Evolutionary conservation across 2,113 vertebrate species (phyloP).

Genomic region (Panthera tigris): DNA sequence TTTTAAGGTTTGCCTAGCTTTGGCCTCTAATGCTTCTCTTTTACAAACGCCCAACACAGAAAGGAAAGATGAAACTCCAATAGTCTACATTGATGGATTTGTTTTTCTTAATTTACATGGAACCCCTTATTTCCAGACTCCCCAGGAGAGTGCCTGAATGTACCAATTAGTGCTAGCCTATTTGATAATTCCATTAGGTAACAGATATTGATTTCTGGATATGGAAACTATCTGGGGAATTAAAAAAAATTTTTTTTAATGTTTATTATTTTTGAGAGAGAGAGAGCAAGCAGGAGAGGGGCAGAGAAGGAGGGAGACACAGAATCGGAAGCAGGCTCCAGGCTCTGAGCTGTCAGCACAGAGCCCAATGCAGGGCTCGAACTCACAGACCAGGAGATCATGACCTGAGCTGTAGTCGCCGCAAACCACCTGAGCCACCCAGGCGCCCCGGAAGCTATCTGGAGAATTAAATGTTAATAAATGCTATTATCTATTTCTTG

Average conservation of each 20-base stretch:
- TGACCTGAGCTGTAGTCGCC: too few relatives aligned
- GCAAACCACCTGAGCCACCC: too few relatives aligned
- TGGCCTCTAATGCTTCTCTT: background rate
- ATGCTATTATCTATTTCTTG: background rate
- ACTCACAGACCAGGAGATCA: too few relatives aligned
- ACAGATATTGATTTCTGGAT: slow-evolving; percentile 4
- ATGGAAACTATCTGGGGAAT: background rate
- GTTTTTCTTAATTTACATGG: background rate
- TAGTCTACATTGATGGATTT: background rate
- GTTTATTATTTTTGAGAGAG: too few relatives aligned
- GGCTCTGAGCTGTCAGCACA: too few relatives aligned
- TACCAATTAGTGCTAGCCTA: background rate
- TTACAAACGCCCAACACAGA: background rate
- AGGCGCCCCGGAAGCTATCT: background rate
- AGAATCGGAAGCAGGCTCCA: too few relatives aligned
- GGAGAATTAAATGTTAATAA: background rate
- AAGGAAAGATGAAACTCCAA: background rate
- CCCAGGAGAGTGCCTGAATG: background rate
- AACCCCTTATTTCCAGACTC: background rate
- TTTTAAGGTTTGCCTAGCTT: background rate
- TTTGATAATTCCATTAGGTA: background rate
- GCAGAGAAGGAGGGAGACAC: too few relatives aligned
- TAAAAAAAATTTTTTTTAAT: background rate
- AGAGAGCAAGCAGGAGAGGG: too few relatives aligned
- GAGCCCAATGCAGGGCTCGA: too few relatives aligned